Conservation (phyloP, 2,888 invertebrate species). For the Teinopalpus imperialis region DNA sequence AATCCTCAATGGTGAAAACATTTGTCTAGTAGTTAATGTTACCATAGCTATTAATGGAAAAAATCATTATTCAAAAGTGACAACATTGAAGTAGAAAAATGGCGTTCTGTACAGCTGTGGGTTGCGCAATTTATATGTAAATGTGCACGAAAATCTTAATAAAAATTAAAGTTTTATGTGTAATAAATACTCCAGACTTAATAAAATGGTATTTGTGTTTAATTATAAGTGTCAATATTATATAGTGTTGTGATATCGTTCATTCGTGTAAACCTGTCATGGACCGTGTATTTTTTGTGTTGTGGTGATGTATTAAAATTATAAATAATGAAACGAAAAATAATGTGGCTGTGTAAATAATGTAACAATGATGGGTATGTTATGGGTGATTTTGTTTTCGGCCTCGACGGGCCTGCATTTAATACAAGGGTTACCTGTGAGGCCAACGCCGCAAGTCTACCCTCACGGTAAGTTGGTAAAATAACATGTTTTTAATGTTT, state of each 20-base stretch:
- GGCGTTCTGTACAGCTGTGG: slow-evolving; percentile 78
- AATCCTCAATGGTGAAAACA: too few relatives aligned
- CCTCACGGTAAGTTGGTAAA: slow-evolving; percentile 68
- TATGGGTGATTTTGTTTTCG: slow-evolving; percentile 76
- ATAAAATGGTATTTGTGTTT: slow-evolving; percentile 52
- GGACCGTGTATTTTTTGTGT: slow-evolving; percentile 78
- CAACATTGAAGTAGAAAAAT: slow-evolving; percentile 66
- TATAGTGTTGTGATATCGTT: slow-evolving; percentile 50
- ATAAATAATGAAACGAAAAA: slow-evolving; percentile 77
- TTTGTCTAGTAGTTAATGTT: too few relatives aligned
- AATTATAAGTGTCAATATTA: slow-evolving; percentile 49
- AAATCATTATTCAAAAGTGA: slow-evolving; percentile 34
- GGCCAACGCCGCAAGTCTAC: slow-evolving; percentile 72
- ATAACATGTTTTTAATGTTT: slow-evolving; percentile 33
- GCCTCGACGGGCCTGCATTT: slow-evolving; percentile 68
- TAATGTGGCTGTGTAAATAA: slow-evolving; percentile 74
- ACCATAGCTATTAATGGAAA: too few relatives aligned
- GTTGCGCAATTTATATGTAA: slow-evolving; percentile 81
- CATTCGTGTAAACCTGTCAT: slow-evolving; percentile 65
- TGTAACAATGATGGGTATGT: slow-evolving; percentile 72
- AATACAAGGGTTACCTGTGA: slow-evolving; percentile 69
- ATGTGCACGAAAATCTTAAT: slow-evolving; percentile 65
- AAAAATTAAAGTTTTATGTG: slow-evolving; percentile 54
- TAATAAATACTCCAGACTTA: slow-evolving; percentile 48
- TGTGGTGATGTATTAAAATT: slow-evolving; percentile 73